phyloP scores from a whole-genome alignment of 2,888 invertebrate genomes.

The Sesia apiformis region DNA sequence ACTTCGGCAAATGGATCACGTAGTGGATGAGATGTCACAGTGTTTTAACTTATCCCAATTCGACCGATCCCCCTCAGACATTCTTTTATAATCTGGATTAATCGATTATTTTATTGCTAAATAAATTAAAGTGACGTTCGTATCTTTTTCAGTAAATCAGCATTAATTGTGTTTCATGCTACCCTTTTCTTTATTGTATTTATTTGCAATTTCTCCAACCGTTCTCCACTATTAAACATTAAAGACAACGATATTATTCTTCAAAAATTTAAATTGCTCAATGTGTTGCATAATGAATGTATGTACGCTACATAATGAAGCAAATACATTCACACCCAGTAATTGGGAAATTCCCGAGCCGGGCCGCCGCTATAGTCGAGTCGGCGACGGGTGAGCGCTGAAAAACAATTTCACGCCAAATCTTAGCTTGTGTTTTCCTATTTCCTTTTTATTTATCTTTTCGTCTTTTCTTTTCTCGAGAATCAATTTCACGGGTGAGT shows the following conservation, averaged over 20 bases:
- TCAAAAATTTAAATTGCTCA: not conserved
- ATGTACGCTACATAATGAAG: constrained; percentile 47
- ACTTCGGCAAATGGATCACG: constrained; percentile 76
- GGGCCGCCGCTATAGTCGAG: constrained; percentile 35
- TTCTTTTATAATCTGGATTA: not conserved
- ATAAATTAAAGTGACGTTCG: too few species aligned
- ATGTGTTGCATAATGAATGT: not conserved
- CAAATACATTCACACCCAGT: constrained; percentile 66
- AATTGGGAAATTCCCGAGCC: constrained; percentile 71
- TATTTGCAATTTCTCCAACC: too few species aligned
- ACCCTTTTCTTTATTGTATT: too few species aligned
- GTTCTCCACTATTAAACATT: too few species aligned
- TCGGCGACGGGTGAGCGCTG: constrained; percentile 55
- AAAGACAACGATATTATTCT: too few species aligned
- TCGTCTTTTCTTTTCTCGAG: constrained; percentile 71
- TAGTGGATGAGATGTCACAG: constrained; percentile 76
- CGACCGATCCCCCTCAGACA: constrained; percentile 37
- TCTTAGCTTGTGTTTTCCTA: constrained; percentile 75
- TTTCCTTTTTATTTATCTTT: constrained; percentile 75
- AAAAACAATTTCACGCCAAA: constrained; percentile 76
- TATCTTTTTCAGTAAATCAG: too few species aligned
- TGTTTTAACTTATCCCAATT: constrained; percentile 73
- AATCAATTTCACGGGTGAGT: constrained; percentile 75
- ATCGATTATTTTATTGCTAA: too few species aligned
- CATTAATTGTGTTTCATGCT: too few species aligned